Percentiles rank a stretch among this genome's conserved stretches.
Evolutionary conservation across 2,888 invertebrate genomes (phyloP).

Genomic region (Reticulitermes lucifugus): DNA sequence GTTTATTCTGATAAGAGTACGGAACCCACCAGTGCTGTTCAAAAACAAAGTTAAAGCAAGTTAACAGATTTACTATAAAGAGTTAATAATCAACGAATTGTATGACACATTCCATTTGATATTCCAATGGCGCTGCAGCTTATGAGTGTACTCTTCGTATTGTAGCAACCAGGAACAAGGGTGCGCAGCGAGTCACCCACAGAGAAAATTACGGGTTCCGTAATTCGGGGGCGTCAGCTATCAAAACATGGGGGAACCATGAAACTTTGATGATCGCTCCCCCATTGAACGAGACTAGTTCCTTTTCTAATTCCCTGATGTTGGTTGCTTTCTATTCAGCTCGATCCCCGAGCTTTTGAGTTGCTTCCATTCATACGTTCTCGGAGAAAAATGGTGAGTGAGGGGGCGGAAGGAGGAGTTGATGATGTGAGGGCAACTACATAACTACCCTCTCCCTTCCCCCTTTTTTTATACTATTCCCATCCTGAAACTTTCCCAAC

Average conservation of each 20-base stretch:
- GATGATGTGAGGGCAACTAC: constrained; percentile 45
- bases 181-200: constrained; percentile 32
- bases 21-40: too few species aligned
- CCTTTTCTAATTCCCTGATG: constrained; percentile 33
- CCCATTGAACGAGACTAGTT: constrained; percentile 2
- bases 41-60: too few species aligned
- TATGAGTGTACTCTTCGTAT: constrained; percentile 7
- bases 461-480: constrained; percentile 57
- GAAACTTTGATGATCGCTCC: constrained; percentile 53
- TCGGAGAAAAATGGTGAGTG: constrained; percentile 3
- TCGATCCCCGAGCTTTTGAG: constrained; percentile 2
- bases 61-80: too few species aligned
- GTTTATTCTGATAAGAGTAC: too few species aligned
- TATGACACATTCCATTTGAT: neutral
- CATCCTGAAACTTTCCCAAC: constrained; percentile 52
- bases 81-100: too few species aligned
- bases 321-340: constrained; percentile 23
- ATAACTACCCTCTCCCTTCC: constrained; percentile 55
- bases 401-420: constrained; percentile 27
- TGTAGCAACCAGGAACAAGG: neutral
- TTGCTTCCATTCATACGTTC: constrained; percentile 20
- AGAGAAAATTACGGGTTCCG: constrained; percentile 49
- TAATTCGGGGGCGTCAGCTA: constrained; percentile 52
- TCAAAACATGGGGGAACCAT: constrained; percentile 51
- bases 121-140: neutral